A percentile compares a stretch with the other conserved stretches of the same genome.
Evolutionary conservation across 1,140 invertebrate species (phyloP).

Genomic region (Drosophila littoralis): DNA sequence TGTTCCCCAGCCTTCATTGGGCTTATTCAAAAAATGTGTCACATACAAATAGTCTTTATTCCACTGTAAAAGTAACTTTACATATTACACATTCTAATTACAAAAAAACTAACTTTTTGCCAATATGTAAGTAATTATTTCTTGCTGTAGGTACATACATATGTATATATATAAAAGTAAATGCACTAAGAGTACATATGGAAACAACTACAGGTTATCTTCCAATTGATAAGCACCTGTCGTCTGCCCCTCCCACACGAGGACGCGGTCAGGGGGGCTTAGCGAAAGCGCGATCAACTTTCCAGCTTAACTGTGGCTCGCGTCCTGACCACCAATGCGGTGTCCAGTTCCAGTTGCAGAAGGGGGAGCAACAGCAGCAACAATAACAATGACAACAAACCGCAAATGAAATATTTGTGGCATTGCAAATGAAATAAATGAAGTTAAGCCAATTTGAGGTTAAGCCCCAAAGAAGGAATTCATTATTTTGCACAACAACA

Average conservation of each 20-base stretch:
- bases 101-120: too few species aligned
- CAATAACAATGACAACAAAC: constrained; percentile 31
- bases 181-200: not conserved
- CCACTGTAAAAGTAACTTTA: too few species aligned
- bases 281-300: constrained; percentile 23
- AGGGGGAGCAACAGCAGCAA: not conserved
- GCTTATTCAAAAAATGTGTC: too few species aligned
- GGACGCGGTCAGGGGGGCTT: not conserved
- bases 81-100: too few species aligned
- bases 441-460: constrained; percentile 81
- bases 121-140: too few species aligned
- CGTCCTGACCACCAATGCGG: constrained; percentile 27
- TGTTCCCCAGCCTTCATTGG: too few species aligned
- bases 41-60: too few species aligned
- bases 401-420: constrained; percentile 51
- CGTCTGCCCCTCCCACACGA: not conserved
- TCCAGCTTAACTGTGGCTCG: constrained; percentile 34
- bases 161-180: too few species aligned
- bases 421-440: constrained; percentile 73
- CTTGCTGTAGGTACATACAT: too few species aligned
- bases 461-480: constrained; percentile 77
- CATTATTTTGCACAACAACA: constrained; percentile 57
- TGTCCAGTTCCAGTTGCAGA: constrained; percentile 34
- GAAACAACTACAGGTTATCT: not conserved
- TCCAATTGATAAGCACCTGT: constrained; percentile 3